These are phyloP conservation scores for Toxonevra muliebris DNA, from an alignment of 2,888 invertebrate species.

Conservation along the genomic window DNA sequence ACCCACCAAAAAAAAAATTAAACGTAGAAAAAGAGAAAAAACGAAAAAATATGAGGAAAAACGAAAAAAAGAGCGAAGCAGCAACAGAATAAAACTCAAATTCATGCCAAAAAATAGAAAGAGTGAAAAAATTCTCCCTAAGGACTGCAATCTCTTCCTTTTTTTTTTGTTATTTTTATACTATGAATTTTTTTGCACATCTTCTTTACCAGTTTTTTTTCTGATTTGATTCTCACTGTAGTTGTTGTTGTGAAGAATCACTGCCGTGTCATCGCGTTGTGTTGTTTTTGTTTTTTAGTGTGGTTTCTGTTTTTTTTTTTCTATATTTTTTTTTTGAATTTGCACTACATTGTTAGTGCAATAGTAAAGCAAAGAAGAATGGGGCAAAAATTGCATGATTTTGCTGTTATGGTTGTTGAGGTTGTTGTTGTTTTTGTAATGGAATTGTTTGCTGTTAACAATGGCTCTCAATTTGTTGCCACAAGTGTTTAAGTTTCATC, in stretches of 20 bases:
- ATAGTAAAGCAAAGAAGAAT: no score
- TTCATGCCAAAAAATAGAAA: constrained; percentile 9
- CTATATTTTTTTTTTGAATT: background rate
- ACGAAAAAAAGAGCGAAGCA: no score
- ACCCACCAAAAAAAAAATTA: background rate
- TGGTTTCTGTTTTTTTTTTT: background rate
- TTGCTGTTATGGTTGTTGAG: background rate
- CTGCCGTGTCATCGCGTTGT: constrained; percentile 14
- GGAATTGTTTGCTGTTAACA: constrained; percentile 42
- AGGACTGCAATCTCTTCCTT: constrained; percentile 20
- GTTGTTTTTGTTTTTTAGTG: constrained; percentile 13
- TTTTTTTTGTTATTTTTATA: background rate
- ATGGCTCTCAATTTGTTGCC: constrained; percentile 51
- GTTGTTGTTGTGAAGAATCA: background rate
- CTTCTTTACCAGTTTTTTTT: background rate
- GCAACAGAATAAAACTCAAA: background rate
- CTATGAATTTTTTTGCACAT: background rate
- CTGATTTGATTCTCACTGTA: background rate
- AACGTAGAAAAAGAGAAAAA: no score
- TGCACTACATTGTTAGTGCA: no score
- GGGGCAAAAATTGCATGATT: constrained; percentile 28
- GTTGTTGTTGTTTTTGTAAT: background rate
- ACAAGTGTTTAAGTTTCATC: constrained; percentile 47
- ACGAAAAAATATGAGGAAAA: no score
- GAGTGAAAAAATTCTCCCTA: constrained; percentile 32